Percentiles rank a stretch among this genome's conserved stretches.
Conservation (phyloP, 1,140 invertebrate genomes). For the Arion vulgaris region DNA sequence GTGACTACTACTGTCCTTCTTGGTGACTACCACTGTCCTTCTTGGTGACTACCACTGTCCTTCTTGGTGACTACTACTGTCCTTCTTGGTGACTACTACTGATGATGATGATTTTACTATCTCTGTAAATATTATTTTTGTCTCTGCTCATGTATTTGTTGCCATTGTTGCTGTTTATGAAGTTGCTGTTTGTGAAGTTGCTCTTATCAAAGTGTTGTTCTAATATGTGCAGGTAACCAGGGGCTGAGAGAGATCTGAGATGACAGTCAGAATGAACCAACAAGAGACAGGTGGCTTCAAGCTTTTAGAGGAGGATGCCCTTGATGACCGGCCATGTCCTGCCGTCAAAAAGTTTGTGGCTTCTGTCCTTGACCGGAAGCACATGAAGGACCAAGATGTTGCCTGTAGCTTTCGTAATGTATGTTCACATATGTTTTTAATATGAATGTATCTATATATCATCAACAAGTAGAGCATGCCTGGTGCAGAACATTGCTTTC, state of each 20-base stretch:
- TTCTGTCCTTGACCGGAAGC: slow-evolving; percentile 44
- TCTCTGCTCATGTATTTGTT: too few relatives aligned
- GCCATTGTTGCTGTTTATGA: too few relatives aligned
- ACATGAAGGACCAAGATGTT: slow-evolving; percentile 45
- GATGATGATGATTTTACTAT: too few relatives aligned
- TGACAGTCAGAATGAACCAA: slow-evolving; percentile 39
- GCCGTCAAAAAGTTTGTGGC: slow-evolving; percentile 48
- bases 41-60: too few relatives aligned
- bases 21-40: too few relatives aligned
- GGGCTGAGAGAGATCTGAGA: slow-evolving; percentile 11
- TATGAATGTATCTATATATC: too few relatives aligned
- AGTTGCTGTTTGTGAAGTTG: too few relatives aligned
- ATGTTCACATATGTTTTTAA: slow-evolving; percentile 3
- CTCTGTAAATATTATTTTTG: too few relatives aligned
- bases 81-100: too few relatives aligned
- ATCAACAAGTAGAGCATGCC: neutral
- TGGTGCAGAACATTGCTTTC: too few relatives aligned
- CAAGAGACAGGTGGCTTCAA: slow-evolving; percentile 41
- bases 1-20: too few relatives aligned
- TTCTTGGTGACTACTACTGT: too few relatives aligned
- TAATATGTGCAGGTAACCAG: neutral
- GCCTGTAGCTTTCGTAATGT: slow-evolving; percentile 45
- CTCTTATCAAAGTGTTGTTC: neutral
- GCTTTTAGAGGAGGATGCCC: slow-evolving; percentile 42
- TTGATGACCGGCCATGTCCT: slow-evolving; percentile 43